A percentile compares a stretch with the other conserved stretches of the same genome.
Conservation (phyloP, 2,888 invertebrate genomes). For the Cheilosia urbana region DNA sequence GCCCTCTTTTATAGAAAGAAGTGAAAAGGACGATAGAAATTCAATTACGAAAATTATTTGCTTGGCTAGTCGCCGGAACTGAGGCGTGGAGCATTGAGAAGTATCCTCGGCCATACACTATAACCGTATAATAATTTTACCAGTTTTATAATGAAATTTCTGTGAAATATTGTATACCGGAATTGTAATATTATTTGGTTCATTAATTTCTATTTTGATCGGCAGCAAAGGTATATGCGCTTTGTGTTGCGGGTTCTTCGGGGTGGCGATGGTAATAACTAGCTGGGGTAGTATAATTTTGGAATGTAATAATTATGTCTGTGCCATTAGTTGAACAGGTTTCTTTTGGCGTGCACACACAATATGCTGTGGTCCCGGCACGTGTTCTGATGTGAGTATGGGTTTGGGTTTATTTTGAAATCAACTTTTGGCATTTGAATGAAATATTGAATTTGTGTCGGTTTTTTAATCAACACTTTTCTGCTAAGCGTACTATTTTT, state of each 20-base stretch:
- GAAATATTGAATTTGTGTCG: no score
- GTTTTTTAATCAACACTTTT: no score
- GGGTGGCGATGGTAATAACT: constrained; percentile 8
- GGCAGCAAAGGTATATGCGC: constrained; percentile 26
- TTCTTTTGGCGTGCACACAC: no score
- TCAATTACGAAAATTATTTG: constrained; percentile 78
- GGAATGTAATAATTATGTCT: constrained; percentile 65
- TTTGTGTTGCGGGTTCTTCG: constrained; percentile 27
- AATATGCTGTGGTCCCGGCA: no score
- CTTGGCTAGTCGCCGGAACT: constrained; percentile 76
- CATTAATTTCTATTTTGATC: constrained; percentile 77
- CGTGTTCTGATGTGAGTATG: no score
- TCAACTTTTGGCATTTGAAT: no score
- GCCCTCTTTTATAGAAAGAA: constrained; percentile 51
- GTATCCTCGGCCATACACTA: constrained; percentile 31
- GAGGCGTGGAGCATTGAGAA: constrained; percentile 14
- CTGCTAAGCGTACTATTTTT: no score
- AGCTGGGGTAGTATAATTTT: constrained; percentile 47
- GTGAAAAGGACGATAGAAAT: constrained; percentile 76
- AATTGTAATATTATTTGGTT: constrained; percentile 78
- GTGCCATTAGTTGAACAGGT: constrained; percentile 45
- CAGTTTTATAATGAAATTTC: constrained; percentile 78
- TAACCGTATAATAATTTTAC: constrained; percentile 74
- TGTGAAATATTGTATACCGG: constrained; percentile 78
- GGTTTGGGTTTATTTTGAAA: no score